These are phyloP conservation scores for Alcedo quadribrachys DNA, from an alignment of 2,797 vertebrate genomes.

Conservation along the genomic window DNA sequence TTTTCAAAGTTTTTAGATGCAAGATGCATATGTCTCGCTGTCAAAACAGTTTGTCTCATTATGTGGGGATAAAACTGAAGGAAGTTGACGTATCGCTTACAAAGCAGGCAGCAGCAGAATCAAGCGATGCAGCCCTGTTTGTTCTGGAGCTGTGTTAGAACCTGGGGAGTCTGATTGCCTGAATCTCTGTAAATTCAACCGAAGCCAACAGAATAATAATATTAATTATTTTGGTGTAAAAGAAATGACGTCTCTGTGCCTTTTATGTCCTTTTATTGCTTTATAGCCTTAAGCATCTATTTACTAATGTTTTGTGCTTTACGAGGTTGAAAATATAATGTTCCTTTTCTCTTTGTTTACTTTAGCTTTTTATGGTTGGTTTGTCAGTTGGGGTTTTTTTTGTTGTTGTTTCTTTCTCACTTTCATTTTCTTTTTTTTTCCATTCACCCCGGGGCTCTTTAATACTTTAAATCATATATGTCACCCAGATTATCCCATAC, in stretches of 20 bases:
- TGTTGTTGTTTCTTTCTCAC: neutral
- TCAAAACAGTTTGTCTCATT: slow-evolving; percentile 53
- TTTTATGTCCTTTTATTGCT: slow-evolving; percentile 17
- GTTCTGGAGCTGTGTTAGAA: neutral
- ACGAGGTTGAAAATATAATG: neutral
- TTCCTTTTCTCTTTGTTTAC: slow-evolving; percentile 38
- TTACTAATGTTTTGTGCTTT: slow-evolving; percentile 7
- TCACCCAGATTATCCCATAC: neutral
- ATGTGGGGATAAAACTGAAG: slow-evolving; percentile 33
- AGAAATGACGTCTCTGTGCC: neutral
- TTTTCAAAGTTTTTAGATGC: slow-evolving; percentile 48
- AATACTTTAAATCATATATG: neutral
- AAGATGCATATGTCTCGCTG: slow-evolving; percentile 14
- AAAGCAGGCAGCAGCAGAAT: neutral
- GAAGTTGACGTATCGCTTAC: slow-evolving; percentile 33
- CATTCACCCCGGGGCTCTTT: neutral
- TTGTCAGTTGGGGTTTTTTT: too few species aligned
- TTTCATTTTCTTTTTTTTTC: neutral
- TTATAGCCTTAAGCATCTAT: slow-evolving; percentile 23
- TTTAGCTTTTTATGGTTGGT: neutral
- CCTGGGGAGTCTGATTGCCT: neutral
- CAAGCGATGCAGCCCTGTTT: neutral
- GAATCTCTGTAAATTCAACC: neutral
- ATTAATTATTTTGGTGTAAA: slow-evolving; percentile 32
- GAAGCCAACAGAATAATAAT: neutral